These are phyloP conservation scores for Euura saliciscinereae DNA, from an alignment of 1,140 invertebrate species.

Conservation along the genomic window DNA sequence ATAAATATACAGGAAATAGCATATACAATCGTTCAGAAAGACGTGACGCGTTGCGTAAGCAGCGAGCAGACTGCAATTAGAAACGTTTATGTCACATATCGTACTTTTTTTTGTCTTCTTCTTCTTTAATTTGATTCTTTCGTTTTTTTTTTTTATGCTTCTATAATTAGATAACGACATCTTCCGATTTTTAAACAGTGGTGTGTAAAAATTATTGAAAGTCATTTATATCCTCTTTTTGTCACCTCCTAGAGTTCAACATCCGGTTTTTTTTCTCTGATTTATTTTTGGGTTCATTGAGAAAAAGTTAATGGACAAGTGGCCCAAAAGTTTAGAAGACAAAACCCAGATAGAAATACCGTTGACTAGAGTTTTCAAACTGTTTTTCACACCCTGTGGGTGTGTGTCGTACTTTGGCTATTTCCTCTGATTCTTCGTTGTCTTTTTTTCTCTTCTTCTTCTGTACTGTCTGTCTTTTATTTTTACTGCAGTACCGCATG, in stretches of 20 bases:
- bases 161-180: not conserved
- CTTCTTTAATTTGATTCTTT: too few species aligned
- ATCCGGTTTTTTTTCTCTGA: not conserved
- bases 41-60: not conserved
- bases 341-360: not conserved
- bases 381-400: not conserved
- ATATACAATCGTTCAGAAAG: not conserved
- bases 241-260: not conserved
- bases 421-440: not conserved
- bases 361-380: not conserved
- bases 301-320: slow-evolving; percentile 5
- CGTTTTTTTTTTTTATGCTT: not conserved
- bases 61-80: too few species aligned
- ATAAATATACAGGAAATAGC: slow-evolving; percentile 6
- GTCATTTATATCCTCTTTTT: not conserved
- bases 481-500: not conserved
- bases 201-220: not conserved
- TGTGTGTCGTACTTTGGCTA: not conserved
- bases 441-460: not conserved
- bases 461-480: not conserved
- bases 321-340: not conserved
- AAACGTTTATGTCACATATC: too few species aligned
- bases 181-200: not conserved
- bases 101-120: too few species aligned
- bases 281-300: slow-evolving; percentile 5